Conservation (phyloP, 2,888 invertebrate genomes). For the Melinaea menophilus region DNA sequence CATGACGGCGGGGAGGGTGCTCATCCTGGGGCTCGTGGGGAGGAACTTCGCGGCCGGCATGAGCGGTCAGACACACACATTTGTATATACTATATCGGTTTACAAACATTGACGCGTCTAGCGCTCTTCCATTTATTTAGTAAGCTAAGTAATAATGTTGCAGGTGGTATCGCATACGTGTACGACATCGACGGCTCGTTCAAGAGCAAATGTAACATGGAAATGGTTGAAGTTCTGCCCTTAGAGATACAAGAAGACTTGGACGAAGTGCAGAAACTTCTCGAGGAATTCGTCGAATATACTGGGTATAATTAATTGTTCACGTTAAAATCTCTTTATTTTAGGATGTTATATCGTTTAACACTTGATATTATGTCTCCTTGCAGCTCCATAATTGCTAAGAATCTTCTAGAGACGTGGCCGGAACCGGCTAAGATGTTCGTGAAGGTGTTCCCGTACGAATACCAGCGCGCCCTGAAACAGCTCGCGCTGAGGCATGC, state of each 20-base stretch:
- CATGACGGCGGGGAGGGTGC: constrained; percentile 96
- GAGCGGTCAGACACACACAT: constrained; percentile 81
- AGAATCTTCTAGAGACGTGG: constrained; percentile 88
- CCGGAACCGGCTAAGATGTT: constrained; percentile 86
- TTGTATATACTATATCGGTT: too few species aligned
- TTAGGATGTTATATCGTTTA: not conserved
- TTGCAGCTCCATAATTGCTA: constrained; percentile 78
- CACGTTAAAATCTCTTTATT: too few species aligned
- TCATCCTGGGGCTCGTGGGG: constrained; percentile 96
- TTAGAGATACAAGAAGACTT: constrained; percentile 88
- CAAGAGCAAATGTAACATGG: constrained; percentile 93
- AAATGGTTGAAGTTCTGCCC: constrained; percentile 94
- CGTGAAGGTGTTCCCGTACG: constrained; percentile 97
- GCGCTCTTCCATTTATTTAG: not conserved
- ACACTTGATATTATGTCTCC: not conserved
- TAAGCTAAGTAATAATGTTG: not conserved
- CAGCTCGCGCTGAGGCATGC: constrained; percentile 75
- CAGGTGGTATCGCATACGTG: constrained; percentile 94
- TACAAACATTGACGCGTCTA: not conserved
- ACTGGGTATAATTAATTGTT: constrained; percentile 79
- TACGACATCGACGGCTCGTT: constrained; percentile 93
- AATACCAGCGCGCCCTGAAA: constrained; percentile 94
- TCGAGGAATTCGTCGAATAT: constrained; percentile 90
- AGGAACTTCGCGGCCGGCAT: constrained; percentile 99
- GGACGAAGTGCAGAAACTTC: constrained; percentile 83